Evolutionary conservation across 1,140 invertebrate species (phyloP).

Genomic region (Heliconius hermathena): DNA sequence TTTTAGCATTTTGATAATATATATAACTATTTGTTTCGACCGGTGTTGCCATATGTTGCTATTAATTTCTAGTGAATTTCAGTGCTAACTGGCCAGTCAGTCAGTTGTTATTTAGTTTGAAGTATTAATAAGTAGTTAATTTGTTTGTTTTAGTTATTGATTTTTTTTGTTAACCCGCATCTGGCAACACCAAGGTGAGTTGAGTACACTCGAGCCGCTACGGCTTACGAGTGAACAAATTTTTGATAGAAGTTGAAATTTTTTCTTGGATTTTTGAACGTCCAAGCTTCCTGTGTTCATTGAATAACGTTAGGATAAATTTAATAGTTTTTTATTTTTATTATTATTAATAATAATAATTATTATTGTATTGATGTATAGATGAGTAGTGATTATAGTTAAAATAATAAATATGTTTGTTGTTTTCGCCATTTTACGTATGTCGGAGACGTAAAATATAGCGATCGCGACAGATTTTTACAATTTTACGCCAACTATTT

Average conservation of each 20-base stretch:
- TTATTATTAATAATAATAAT: constrained; percentile 23
- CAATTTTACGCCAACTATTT: constrained; percentile 24
- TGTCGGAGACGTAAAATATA: constrained; percentile 9
- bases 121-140: constrained; percentile 11
- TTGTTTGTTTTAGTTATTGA: not conserved
- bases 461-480: constrained; percentile 23
- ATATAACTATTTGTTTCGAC: not conserved
- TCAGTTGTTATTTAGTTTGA: constrained; percentile 7
- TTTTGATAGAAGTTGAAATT: constrained; percentile 30
- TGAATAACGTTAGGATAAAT: constrained; percentile 54
- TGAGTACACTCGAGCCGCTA: not conserved
- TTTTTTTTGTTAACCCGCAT: not conserved
- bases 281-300: constrained; percentile 75
- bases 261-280: constrained; percentile 55
- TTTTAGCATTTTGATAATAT: constrained; percentile 35
- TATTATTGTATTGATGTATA: constrained; percentile 12
- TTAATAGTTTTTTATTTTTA: constrained; percentile 32
- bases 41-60: constrained; percentile 16
- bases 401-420: constrained; percentile 37
- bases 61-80: constrained; percentile 3
- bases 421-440: constrained; percentile 29
- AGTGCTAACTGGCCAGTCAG: constrained; percentile 10
- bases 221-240: not conserved
- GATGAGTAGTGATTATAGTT: constrained; percentile 11
- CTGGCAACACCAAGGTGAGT: constrained; percentile 15